Evolutionary conservation across 2,113 vertebrate genomes (phyloP).

Genomic region (Orthonyx spaldingii): DNA sequence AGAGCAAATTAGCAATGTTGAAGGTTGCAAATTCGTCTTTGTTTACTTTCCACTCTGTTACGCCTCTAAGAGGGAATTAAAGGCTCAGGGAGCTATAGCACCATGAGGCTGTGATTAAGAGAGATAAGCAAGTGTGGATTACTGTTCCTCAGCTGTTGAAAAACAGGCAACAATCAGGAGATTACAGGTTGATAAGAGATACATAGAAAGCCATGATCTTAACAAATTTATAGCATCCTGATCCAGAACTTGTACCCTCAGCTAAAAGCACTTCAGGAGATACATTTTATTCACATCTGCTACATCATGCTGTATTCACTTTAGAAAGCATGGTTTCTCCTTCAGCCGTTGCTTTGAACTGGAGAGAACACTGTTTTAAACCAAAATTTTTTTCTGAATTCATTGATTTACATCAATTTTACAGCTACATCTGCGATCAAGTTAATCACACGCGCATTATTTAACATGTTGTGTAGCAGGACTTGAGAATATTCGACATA

Average conservation of each 20-base stretch:
- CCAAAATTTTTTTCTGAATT: neutral
- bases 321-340: neutral
- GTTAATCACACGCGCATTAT: neutral
- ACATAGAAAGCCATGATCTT: slow-evolving; percentile 68
- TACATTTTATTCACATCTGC: neutral
- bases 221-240: slow-evolving; percentile 56
- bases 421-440: neutral
- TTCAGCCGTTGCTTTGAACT: neutral
- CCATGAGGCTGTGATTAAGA: slow-evolving; percentile 78
- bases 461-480: neutral
- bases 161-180: slow-evolving; percentile 76
- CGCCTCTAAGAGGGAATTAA: slow-evolving; percentile 81
- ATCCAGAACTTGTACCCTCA: neutral
- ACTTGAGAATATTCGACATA: neutral
- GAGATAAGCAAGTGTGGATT: slow-evolving; percentile 79
- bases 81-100: slow-evolving; percentile 73
- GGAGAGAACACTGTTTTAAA: neutral
- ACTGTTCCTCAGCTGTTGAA: slow-evolving; percentile 76
- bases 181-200: slow-evolving; percentile 74
- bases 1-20: slow-evolving; percentile 82
- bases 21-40: slow-evolving; percentile 79
- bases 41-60: slow-evolving; percentile 83
- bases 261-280: neutral
- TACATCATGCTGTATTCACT: neutral
- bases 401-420: neutral